Evolutionary conservation across 2,113 vertebrate genomes (phyloP), one percentile per base, ranked within the genome.

Genomic region (Corydoras maculifer): DNA sequence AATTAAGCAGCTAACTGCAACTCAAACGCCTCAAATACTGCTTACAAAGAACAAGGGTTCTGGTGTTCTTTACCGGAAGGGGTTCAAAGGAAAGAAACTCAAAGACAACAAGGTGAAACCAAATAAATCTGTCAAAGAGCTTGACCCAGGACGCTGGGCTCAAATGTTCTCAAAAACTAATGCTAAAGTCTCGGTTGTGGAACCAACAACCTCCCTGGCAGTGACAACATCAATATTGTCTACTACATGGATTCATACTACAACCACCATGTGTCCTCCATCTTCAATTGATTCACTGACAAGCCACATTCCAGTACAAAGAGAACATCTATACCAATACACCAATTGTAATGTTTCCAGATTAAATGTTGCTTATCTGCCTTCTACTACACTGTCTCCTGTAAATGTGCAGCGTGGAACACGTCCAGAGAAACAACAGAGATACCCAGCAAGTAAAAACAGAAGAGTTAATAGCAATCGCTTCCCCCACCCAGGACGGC

Each of bases 81-180:
- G 74, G 3, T 62, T 68, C 5, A 88, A 84, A 75, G 81, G 71
- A 25, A 80, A 72, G 30, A 79, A 69, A 69, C 61, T 79, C 0
- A 88, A 86, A 78, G 84, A 88, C 60, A 68, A 73, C 48, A 85
- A 84, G 31, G 83, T 83, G 73, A 91, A 88, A 76, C 77, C 79
- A 5, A 87, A 87, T 75, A 84, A 82, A 78, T 86, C 85, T 25
- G 79, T 87, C 7, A 89, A 91, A 68, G 84, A 87, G 64, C 60
- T 91, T 67, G 84, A 88, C 80, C 88, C 86, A n/a, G 83, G 81
- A 67, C 84, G 76, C 31, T 88, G 88, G 88, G 85, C 85, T 65
- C 81, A 87, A 73, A 84, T 88, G 55, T 63, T 88, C 32, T 84
- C 87, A 14, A 88, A 89, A 77, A 81, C 81, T 35, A 86, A 88